Evolutionary conservation across 2,797 vertebrate species (phyloP).

Genomic region (Buceros bicornis): DNA sequence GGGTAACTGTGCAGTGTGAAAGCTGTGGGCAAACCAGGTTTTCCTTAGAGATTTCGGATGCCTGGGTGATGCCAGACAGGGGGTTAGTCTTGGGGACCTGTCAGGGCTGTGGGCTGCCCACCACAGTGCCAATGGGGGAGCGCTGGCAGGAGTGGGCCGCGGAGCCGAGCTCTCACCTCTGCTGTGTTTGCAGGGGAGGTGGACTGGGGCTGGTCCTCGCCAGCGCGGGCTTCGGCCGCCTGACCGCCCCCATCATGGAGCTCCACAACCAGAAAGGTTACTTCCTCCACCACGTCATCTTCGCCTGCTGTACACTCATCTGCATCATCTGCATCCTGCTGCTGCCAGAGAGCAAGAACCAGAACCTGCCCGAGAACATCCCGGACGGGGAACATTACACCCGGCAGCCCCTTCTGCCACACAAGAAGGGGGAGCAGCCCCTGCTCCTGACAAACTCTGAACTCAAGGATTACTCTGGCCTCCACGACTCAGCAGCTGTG

Average conservation of each 20-base stretch:
- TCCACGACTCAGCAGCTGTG: slow-evolving; percentile 82
- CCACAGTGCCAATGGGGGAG: not conserved
- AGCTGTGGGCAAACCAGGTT: not conserved
- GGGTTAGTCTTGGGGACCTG: not conserved
- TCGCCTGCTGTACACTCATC: slow-evolving; percentile 98
- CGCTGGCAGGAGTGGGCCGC: not conserved
- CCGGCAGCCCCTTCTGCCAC: slow-evolving; percentile 88
- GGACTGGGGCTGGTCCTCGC: slow-evolving; percentile 94
- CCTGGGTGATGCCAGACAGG: not conserved
- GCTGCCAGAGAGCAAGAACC: slow-evolving; percentile 92
- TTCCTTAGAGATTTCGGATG: not conserved
- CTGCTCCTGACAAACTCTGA: slow-evolving; percentile 87
- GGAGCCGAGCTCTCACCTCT: not conserved
- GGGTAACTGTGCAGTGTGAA: not conserved
- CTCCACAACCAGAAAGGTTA: slow-evolving; percentile 99
- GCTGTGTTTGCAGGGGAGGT: slow-evolving; percentile 83
- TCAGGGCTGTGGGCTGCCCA: not conserved
- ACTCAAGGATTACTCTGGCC: slow-evolving; percentile 90
- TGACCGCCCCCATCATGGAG: slow-evolving; percentile 97
- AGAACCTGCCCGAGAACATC: slow-evolving; percentile 92
- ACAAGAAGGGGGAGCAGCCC: slow-evolving; percentile 90
- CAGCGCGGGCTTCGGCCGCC: slow-evolving; percentile 94
- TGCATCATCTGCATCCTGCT: slow-evolving; percentile 98
- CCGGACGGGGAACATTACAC: slow-evolving; percentile 91
- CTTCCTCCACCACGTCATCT: slow-evolving; percentile 97